Percentiles rank a stretch among this genome's conserved stretches.
These are phyloP conservation scores for Eueremaeus valkanovi DNA, from an alignment of 2,888 invertebrate species.

Conservation along the genomic window DNA sequence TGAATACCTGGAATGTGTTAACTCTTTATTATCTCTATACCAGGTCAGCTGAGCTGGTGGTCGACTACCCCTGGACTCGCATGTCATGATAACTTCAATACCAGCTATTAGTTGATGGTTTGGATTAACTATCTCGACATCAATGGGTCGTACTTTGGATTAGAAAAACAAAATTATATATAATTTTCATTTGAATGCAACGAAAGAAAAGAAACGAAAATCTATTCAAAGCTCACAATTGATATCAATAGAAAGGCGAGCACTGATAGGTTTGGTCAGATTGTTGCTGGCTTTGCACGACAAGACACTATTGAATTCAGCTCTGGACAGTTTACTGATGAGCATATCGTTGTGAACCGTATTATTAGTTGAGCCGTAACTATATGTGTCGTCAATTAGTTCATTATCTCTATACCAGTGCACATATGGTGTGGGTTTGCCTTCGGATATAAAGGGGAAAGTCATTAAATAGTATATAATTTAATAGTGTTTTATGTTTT, in stretches of 20 bases:
- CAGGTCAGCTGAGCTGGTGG: slow-evolving; percentile 32
- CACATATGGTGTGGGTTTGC: slow-evolving; percentile 30
- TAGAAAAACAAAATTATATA: background rate
- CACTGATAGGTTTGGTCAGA: slow-evolving; percentile 24
- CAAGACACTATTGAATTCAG: slow-evolving; percentile 27
- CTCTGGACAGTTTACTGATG: slow-evolving; percentile 32
- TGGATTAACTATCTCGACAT: slow-evolving; percentile 25
- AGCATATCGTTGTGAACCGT: slow-evolving; percentile 31
- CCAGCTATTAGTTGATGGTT: slow-evolving; percentile 13
- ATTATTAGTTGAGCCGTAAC: background rate
- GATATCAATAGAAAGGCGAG: slow-evolving; percentile 30
- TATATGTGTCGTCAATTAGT: slow-evolving; percentile 38
- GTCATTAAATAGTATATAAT: too few relatives aligned
- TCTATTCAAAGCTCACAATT: too few relatives aligned
- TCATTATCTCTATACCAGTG: slow-evolving; percentile 38
- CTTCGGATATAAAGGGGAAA: too few relatives aligned
- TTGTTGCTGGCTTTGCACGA: slow-evolving; percentile 34
- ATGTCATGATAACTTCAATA: slow-evolving; percentile 31
- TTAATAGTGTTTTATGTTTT: too few relatives aligned
- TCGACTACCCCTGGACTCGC: slow-evolving; percentile 32
- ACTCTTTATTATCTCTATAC: slow-evolving; percentile 19
- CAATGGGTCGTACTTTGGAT: slow-evolving; percentile 30
- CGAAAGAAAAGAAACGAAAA: too few relatives aligned
- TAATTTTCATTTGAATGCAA: background rate
- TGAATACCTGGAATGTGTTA: slow-evolving; percentile 34